Conservation (phyloP, 2,888 invertebrate genomes). For the Stenichneumon culpator region DNA sequence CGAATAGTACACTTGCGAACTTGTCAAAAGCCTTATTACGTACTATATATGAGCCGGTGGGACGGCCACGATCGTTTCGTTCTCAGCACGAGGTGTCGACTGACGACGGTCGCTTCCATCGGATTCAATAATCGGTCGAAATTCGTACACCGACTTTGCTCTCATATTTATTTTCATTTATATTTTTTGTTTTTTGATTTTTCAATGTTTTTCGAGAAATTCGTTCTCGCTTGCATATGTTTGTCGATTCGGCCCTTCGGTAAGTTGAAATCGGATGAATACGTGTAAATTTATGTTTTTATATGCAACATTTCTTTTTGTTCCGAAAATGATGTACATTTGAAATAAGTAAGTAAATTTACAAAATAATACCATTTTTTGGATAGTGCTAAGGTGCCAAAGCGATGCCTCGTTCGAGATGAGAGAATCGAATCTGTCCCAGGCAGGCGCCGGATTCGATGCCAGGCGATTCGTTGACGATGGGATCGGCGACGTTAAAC, state of each 20-base stretch:
- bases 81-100: slow-evolving; percentile 10
- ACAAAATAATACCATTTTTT: neutral
- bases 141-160: neutral
- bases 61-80: slow-evolving; percentile 13
- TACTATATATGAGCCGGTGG: slow-evolving; percentile 15
- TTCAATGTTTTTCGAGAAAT: slow-evolving; percentile 38
- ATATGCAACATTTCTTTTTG: neutral
- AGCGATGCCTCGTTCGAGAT: neutral
- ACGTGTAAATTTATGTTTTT: too few species aligned
- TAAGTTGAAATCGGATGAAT: slow-evolving; percentile 10
- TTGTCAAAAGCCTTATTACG: slow-evolving; percentile 4
- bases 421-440: slow-evolving; percentile 15
- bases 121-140: slow-evolving; percentile 4
- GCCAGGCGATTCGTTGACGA: slow-evolving; percentile 3
- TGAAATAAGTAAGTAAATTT: neutral
- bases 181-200: neutral
- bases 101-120: slow-evolving; percentile 23
- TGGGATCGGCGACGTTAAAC: slow-evolving; percentile 39
- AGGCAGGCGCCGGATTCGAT: slow-evolving; percentile 9
- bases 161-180: neutral
- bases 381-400: slow-evolving; percentile 29
- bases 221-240: slow-evolving; percentile 27
- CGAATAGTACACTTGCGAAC: slow-evolving; percentile 22
- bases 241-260: slow-evolving; percentile 11
- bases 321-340: neutral